phyloP scores from a whole-genome alignment of 2,888 invertebrate genomes.

The Hofmannophila pseudospretella region DNA sequence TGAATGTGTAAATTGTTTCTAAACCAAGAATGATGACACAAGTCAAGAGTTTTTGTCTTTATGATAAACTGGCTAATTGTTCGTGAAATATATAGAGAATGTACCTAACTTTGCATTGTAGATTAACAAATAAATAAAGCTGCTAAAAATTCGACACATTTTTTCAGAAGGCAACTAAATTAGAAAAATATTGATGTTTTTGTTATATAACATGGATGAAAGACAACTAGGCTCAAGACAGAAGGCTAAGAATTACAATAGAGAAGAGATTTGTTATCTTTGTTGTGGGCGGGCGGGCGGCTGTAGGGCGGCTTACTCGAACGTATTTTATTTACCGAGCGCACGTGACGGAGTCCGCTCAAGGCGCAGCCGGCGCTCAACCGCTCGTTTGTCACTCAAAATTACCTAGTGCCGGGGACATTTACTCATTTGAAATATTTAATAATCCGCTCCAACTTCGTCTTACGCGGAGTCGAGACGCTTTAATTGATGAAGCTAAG shows the following conservation, averaged over 20 bases:
- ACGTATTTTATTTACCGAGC: conserved; percentile 59
- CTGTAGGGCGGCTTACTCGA: conserved; percentile 30
- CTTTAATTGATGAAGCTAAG: conserved; percentile 14
- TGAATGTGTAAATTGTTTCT: background rate
- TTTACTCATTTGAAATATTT: conserved; percentile 43
- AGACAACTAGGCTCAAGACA: background rate
- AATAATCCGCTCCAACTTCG: conserved; percentile 24
- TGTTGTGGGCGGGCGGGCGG: conserved; percentile 23
- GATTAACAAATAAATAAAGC: background rate
- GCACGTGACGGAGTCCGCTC: conserved; percentile 50
- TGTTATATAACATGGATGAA: background rate
- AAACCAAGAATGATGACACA: background rate
- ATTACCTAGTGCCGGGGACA: conserved; percentile 38
- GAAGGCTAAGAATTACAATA: conserved; percentile 43
- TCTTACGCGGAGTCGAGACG: conserved; percentile 8
- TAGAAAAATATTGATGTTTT: background rate
- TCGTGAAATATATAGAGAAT: background rate
- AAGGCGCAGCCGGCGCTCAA: conserved; percentile 48
- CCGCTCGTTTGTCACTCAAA: conserved; percentile 62
- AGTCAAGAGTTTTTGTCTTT: too few species aligned
- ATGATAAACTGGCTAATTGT: background rate
- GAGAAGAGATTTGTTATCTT: conserved; percentile 58
- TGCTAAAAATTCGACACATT: background rate
- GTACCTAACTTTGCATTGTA: background rate
- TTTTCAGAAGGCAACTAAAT: too few species aligned